phyloP scores from a whole-genome alignment of 2,888 invertebrate species.

The Patella ulyssiponensis region DNA sequence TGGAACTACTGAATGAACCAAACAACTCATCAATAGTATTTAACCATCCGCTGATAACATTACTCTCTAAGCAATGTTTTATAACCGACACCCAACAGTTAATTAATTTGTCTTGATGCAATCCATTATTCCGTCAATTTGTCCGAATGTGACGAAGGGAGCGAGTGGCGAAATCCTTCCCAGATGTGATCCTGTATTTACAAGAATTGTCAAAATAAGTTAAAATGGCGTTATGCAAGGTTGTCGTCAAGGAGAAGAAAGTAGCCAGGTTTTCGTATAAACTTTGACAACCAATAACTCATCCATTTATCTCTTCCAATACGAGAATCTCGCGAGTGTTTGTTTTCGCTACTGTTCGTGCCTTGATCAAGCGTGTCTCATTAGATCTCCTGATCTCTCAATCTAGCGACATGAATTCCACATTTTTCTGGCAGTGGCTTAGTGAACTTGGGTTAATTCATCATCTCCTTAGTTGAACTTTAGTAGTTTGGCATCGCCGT shows the following conservation, averaged over 20 bases:
- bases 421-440: slow-evolving; percentile 5
- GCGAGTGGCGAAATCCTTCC: slow-evolving; percentile 1
- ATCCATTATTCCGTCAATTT: slow-evolving; percentile 4
- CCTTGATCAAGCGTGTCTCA: slow-evolving; percentile 4
- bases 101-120: background rate
- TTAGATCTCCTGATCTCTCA: background rate
- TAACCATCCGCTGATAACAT: background rate
- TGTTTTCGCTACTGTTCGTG: background rate
- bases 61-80: slow-evolving; percentile 6
- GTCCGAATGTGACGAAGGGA: background rate
- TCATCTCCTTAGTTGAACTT: background rate
- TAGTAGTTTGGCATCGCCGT: no score
- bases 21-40: background rate
- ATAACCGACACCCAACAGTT: background rate
- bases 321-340: background rate
- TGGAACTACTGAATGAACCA: no score
- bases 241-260: no score
- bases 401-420: slow-evolving; percentile 5
- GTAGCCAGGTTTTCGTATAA: no score
- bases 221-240: background rate
- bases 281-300: no score
- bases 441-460: background rate
- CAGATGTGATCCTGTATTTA: background rate
- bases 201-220: slow-evolving; percentile 3
- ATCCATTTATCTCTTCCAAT: no score